Conservation (phyloP, 2,113 vertebrate genomes). For the Gasterosteus nipponicus region DNA sequence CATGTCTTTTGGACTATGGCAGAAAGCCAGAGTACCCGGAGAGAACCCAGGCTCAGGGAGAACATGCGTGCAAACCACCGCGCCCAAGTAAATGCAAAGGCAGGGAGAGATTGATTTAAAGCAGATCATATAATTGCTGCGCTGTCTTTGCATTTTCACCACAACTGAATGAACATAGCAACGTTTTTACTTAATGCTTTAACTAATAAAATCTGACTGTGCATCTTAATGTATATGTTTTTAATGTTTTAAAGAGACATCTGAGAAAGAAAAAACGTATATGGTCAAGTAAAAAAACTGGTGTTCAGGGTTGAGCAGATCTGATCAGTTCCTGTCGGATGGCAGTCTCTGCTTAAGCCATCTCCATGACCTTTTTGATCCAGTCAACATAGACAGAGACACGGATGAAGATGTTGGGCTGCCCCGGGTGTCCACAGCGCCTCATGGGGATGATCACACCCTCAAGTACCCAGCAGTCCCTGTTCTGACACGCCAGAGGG, state of each 20-base stretch:
- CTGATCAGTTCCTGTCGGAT: constrained; percentile 14
- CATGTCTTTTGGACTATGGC: too few relatives aligned
- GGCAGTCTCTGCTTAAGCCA: constrained; percentile 74
- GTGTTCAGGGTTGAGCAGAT: constrained; percentile 7
- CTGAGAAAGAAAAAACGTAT: neutral
- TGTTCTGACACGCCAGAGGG: constrained; percentile 91
- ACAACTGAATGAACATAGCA: neutral
- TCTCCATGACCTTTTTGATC: constrained; percentile 95
- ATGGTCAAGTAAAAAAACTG: constrained; percentile 3
- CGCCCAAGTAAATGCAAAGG: constrained; percentile 1
- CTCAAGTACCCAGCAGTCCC: constrained; percentile 96
- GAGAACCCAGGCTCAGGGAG: too few relatives aligned
- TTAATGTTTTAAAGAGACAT: constrained; percentile 28
- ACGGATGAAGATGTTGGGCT: constrained; percentile 91
- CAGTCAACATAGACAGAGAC: constrained; percentile 93
- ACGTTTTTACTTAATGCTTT: neutral
- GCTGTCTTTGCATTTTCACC: neutral
- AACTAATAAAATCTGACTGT: constrained; percentile 19
- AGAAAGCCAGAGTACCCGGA: too few relatives aligned
- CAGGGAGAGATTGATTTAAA: neutral
- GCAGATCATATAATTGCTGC: neutral
- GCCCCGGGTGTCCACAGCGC: constrained; percentile 88
- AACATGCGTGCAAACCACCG: too few relatives aligned
- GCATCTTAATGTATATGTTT: constrained; percentile 13
- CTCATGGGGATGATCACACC: constrained; percentile 94